phyloP scores from a whole-genome alignment of 2,888 invertebrate genomes.

The Dorcus parallelipipedus region DNA sequence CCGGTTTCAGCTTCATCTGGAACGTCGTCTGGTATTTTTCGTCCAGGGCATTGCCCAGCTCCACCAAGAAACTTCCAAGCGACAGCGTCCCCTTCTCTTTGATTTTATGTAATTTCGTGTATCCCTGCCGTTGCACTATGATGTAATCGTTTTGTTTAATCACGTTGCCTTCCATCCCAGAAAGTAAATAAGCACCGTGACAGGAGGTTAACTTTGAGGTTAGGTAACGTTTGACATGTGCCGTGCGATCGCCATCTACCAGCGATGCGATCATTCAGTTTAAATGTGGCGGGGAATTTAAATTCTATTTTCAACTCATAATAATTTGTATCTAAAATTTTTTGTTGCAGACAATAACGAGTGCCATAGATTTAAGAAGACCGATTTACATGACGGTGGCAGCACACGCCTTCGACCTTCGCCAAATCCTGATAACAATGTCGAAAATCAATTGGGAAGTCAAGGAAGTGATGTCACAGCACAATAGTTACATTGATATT shows the following conservation, averaged over 20 bases:
- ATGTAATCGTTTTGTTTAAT: conserved; percentile 71
- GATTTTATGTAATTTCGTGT: conserved; percentile 73
- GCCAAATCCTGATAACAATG: conserved; percentile 78
- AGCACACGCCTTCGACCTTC: conserved; percentile 73
- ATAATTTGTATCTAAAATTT: neutral
- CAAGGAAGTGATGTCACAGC: conserved; percentile 91
- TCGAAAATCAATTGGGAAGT: conserved; percentile 93
- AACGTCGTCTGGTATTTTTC: conserved; percentile 72
- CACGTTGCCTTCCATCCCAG: conserved; percentile 21
- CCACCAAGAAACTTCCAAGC: conserved; percentile 68
- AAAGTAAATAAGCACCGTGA: neutral
- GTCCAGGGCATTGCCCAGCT: conserved; percentile 64
- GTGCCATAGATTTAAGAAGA: conserved; percentile 70
- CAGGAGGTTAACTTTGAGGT: too few species aligned
- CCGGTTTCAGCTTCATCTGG: conserved; percentile 65
- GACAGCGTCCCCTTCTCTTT: conserved; percentile 60
- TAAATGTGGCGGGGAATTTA: too few species aligned
- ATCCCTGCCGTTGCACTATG: conserved; percentile 74
- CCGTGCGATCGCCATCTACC: too few species aligned
- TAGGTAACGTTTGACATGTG: too few species aligned
- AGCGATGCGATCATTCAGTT: too few species aligned
- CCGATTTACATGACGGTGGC: conserved; percentile 88
- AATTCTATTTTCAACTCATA: too few species aligned
- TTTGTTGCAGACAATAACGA: conserved; percentile 59
- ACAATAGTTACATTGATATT: conserved; percentile 83